Conservation (phyloP, 2,888 invertebrate species). For the Macrosiphum euphorbiae region DNA sequence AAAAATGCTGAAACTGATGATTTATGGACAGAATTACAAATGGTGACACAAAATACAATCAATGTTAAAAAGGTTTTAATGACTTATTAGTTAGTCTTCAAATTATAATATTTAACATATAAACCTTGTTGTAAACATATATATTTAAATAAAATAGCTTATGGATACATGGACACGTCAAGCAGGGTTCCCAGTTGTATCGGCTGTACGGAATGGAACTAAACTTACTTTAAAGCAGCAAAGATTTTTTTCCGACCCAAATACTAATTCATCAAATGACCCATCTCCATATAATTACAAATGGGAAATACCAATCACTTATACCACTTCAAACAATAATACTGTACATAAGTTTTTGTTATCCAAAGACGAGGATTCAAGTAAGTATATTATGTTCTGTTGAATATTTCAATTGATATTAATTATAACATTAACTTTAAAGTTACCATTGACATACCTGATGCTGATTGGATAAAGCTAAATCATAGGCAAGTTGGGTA, state of each 20-base stretch:
- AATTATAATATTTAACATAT: no score
- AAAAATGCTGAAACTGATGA: slow-evolving; percentile 86
- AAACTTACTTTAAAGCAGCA: slow-evolving; percentile 77
- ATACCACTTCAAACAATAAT: slow-evolving; percentile 67
- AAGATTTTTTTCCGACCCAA: slow-evolving; percentile 79
- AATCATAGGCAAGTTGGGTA: no score
- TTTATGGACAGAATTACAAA: slow-evolving; percentile 73
- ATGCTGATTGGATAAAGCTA: no score
- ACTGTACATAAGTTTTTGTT: slow-evolving; percentile 70
- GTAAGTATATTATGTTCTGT: slow-evolving; percentile 67
- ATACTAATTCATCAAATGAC: slow-evolving; percentile 72
- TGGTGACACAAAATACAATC: slow-evolving; percentile 69
- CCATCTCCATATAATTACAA: slow-evolving; percentile 73
- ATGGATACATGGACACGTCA: slow-evolving; percentile 93
- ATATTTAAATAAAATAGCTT: slow-evolving; percentile 70
- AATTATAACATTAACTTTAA: slow-evolving; percentile 66
- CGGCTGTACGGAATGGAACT: slow-evolving; percentile 72
- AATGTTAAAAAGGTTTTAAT: slow-evolving; percentile 72
- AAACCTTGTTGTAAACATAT: slow-evolving; percentile 68
- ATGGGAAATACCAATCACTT: slow-evolving; percentile 87
- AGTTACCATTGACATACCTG: slow-evolving; percentile 74
- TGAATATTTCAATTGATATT: slow-evolving; percentile 66
- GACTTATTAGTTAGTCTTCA: background rate
- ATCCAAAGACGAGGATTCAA: slow-evolving; percentile 65
- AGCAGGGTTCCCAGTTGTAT: slow-evolving; percentile 87